phyloP scores from a whole-genome alignment of 2,113 vertebrate species.

The Crocuta crocuta region DNA sequence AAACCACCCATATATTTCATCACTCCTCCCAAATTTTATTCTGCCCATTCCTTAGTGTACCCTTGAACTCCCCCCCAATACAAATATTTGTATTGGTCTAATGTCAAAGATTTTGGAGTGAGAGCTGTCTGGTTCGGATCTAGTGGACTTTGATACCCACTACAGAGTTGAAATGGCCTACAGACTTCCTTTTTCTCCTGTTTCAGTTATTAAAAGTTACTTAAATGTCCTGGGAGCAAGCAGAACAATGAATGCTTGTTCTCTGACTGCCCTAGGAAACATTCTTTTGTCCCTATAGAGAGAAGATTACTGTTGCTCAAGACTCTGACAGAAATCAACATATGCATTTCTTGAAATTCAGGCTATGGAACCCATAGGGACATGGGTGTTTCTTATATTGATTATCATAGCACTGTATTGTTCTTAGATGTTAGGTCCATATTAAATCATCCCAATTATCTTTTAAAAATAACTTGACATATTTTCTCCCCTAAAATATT shows the following conservation, averaged over 20 bases:
- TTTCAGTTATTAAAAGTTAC: neutral
- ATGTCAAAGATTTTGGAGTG: neutral
- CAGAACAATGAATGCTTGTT: neutral
- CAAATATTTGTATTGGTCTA: neutral
- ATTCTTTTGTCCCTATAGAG: neutral
- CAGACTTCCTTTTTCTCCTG: rapidly evolving
- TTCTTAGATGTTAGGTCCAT: neutral
- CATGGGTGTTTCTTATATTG: neutral
- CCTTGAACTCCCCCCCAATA: neutral
- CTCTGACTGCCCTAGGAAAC: neutral
- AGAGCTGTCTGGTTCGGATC: neutral
- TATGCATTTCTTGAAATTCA: neutral
- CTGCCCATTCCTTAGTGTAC: neutral
- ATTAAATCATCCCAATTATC: neutral
- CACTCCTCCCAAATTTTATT: neutral
- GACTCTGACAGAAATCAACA: neutral
- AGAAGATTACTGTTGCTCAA: neutral
- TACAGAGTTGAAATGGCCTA: neutral
- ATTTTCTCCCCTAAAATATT: neutral
- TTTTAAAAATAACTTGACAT: neutral
- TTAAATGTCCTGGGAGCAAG: neutral
- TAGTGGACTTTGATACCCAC: neutral
- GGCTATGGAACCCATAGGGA: neutral
- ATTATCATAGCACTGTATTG: neutral
- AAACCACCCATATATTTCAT: neutral